Percentiles rank a stretch among this genome's conserved stretches.
phyloP scores from a whole-genome alignment of 2,113 vertebrate genomes.

The Cyphomyrus discorhynchus region DNA sequence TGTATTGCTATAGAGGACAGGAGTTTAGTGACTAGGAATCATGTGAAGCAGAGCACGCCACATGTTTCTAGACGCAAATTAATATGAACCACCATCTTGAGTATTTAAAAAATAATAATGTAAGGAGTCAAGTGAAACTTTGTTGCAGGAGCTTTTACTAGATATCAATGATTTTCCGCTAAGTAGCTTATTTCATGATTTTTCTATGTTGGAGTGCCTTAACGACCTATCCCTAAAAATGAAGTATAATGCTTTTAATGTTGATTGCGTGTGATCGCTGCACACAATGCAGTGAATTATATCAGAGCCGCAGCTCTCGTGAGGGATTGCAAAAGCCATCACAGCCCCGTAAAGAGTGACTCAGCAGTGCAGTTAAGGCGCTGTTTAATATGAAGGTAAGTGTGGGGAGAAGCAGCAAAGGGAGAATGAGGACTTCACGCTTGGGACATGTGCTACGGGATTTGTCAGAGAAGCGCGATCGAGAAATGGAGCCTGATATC shows the following conservation, averaged over 20 bases:
- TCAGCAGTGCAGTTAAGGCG: constrained; percentile 17
- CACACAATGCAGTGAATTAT: not conserved
- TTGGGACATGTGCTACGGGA: not conserved
- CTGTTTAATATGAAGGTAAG: not conserved
- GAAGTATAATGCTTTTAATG: not conserved
- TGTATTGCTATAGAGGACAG: not conserved
- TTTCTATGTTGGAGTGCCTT: not conserved
- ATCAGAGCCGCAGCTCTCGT: not conserved
- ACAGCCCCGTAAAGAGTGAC: not conserved
- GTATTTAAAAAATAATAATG: too few species aligned
- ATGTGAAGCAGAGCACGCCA: not conserved
- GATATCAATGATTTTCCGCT: not conserved
- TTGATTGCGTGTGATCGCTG: not conserved
- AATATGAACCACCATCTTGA: not conserved
- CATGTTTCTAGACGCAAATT: not conserved
- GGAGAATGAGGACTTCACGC: not conserved
- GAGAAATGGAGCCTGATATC: not conserved
- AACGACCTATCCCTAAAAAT: not conserved
- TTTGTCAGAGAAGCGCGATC: not conserved
- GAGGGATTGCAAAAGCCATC: not conserved
- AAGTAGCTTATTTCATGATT: not conserved
- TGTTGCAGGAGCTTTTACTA: not conserved
- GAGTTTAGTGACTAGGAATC: not conserved
- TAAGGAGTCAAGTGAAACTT: not conserved
- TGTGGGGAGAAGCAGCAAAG: not conserved